phyloP scores from a whole-genome alignment of 2,113 vertebrate species.

The Eretmochelys imbricata region DNA sequence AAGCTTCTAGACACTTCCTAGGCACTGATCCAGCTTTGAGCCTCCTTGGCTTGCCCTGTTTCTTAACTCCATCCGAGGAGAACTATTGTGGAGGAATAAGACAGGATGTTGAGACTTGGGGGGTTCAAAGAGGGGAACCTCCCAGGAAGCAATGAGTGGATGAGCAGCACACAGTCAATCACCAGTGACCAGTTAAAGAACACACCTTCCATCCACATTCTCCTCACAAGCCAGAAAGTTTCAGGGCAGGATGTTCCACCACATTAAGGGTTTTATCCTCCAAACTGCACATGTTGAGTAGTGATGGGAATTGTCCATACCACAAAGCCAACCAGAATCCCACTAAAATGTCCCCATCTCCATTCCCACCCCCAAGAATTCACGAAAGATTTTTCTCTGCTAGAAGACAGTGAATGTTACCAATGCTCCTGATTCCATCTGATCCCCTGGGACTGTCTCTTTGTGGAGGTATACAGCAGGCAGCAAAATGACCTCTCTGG shows the following conservation, averaged over 20 bases:
- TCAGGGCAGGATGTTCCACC: background rate
- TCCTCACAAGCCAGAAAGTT: background rate
- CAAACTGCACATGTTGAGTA: background rate
- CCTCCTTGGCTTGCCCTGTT: background rate
- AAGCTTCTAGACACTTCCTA: constrained; percentile 27
- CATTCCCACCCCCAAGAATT: background rate
- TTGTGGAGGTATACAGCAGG: background rate
- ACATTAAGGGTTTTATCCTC: background rate
- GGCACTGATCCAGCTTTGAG: background rate
- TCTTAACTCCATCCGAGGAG: background rate
- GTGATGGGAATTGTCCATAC: background rate
- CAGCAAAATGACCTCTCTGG: accelerated
- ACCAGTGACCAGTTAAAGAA: accelerated
- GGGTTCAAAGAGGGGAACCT: background rate
- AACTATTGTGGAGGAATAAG: background rate
- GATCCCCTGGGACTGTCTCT: background rate
- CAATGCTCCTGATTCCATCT: background rate
- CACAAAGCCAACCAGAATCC: background rate
- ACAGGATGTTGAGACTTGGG: accelerated
- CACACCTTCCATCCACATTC: background rate
- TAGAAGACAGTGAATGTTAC: background rate
- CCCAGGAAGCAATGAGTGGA: background rate
- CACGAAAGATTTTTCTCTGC: background rate
- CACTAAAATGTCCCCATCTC: background rate
- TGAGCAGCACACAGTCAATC: accelerated